phyloP scores from a whole-genome alignment of 2,113 vertebrate species.

The Ceratotherium simum region DNA sequence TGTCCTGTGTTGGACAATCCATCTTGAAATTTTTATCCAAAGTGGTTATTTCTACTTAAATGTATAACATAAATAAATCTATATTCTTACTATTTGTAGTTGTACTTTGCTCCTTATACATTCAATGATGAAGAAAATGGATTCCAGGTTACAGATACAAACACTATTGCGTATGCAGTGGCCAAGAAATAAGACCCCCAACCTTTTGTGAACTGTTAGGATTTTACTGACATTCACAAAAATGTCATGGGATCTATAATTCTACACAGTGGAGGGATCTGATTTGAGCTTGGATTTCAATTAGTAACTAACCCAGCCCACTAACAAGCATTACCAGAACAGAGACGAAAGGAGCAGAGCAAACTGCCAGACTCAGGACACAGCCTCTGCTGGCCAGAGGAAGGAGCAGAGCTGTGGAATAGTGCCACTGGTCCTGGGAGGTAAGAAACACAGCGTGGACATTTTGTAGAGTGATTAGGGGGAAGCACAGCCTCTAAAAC shows the following conservation, averaged over 20 bases:
- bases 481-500: neutral
- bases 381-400: neutral
- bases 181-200: neutral
- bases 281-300: neutral
- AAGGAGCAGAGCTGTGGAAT: neutral
- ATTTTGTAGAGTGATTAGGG: neutral
- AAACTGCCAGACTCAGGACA: neutral
- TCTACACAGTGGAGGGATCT: neutral
- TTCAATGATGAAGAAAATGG: constrained; percentile 4
- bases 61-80: neutral
- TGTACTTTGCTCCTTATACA: neutral
- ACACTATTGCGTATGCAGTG: neutral
- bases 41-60: neutral
- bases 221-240: neutral
- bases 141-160: neutral
- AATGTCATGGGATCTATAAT: neutral
- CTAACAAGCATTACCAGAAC: neutral
- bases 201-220: neutral
- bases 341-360: neutral
- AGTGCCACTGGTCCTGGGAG: neutral
- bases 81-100: neutral
- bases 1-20: neutral
- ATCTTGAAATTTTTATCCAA: neutral
- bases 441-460: neutral
- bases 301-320: neutral